Evolutionary conservation across 1,140 invertebrate species (phyloP).

Genomic region (Zeugodacus cucurbitae): DNA sequence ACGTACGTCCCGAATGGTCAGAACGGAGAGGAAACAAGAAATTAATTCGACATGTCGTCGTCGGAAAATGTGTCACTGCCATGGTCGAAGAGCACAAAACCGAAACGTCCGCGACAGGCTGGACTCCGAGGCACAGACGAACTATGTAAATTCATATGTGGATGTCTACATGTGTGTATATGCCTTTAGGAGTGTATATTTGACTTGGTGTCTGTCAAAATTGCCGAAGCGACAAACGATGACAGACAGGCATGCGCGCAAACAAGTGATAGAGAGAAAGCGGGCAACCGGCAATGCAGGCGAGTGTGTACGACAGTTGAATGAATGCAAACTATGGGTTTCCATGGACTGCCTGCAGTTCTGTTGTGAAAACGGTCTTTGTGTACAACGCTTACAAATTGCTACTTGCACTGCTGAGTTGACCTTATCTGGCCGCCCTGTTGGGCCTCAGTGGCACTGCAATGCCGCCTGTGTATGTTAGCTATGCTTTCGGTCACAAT

Average conservation of each 20-base stretch:
- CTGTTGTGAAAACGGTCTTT: not conserved
- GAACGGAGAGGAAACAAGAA: not conserved
- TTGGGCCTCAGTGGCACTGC: not conserved
- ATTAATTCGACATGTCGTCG: slow-evolving; percentile 35
- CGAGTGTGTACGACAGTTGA: not conserved
- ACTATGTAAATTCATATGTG: not conserved
- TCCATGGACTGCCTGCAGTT: not conserved
- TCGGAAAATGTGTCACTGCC: slow-evolving; percentile 8
- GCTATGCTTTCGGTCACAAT: slow-evolving; percentile 22
- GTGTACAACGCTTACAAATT: not conserved
- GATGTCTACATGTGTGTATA: not conserved
- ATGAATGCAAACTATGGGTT: not conserved
- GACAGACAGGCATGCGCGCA: not conserved
- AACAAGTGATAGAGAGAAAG: not conserved
- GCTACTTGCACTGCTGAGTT: not conserved
- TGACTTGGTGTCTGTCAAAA: not conserved
- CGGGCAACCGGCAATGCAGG: not conserved
- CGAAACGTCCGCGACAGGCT: not conserved
- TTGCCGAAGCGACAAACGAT: slow-evolving; percentile 11
- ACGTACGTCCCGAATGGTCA: not conserved
- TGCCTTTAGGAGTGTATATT: not conserved
- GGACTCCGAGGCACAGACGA: not conserved
- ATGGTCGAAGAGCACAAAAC: not conserved
- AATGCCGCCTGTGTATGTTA: not conserved
- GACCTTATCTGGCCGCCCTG: not conserved